Evolutionary conservation across 2,888 invertebrate species (phyloP), one percentile per base, ranked within the genome.

Genomic region (Agelastica alni): DNA sequence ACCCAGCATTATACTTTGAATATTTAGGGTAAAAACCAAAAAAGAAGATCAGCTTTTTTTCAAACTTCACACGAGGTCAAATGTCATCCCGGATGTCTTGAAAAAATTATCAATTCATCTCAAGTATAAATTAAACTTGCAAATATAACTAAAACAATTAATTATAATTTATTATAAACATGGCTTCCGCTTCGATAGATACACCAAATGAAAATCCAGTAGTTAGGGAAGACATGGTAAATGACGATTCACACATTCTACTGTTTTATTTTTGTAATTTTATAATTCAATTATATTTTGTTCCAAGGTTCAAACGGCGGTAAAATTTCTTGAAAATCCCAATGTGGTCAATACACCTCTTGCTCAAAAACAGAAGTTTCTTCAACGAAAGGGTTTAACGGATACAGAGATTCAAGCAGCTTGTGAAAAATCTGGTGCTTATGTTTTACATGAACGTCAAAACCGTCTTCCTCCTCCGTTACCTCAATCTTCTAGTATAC

Each of bases 291-390:
- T 17, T 45, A 18, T 30, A 6, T 26, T 76, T 80, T n/a, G n/a
- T n/a, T n/a, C n/a, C 16, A 74, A 93, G 93, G 85, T 93, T 57
- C 83, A 85, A 64, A 93, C 93, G 9, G 93, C 93, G 3, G 84
- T 93, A 2, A 91, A 89, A 70, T 94, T 94, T 79, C 78, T 94
- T 45, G 85, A 87, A 74, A 93, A 93, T 78, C 88, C 89, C n/a
- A 91, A 88, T 74, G 91, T 94, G 2, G 83, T 85, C 45, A 80
- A 84, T 62, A 91, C 89, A 66, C 86, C 92, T 0, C 71, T 89
- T 47, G 81, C 85, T 51, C 89, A 91, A 73, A 92, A 91, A 69
- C 88, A 90, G 72, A 83, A 86, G 59, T 93, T 92, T 75, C 80
- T 92, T 1, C 82, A 85, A 61, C 83, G 84, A 68, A 91, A 92